A percentile compares a stretch with the other conserved stretches of the same genome.
Conservation (phyloP, 2,888 invertebrate genomes). For the Ectemnius lituratus region DNA sequence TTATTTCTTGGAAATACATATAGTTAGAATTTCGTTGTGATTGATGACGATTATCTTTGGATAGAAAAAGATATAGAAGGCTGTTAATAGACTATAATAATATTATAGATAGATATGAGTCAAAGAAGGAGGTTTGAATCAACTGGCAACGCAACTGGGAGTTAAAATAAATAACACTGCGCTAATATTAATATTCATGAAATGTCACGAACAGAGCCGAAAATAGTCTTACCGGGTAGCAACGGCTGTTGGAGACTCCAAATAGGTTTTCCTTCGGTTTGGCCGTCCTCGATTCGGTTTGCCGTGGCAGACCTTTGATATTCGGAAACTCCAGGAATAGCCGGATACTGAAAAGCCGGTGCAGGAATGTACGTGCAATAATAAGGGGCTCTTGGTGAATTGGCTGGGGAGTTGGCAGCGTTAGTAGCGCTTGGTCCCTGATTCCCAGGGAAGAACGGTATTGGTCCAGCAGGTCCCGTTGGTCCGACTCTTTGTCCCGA, state of each 20-base stretch:
- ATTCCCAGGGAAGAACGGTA: slow-evolving; percentile 25
- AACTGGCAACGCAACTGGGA: no score
- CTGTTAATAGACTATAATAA: no score
- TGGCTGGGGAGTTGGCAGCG: not conserved
- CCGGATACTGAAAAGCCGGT: slow-evolving; percentile 62
- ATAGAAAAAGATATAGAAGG: no score
- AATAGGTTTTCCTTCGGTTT: not conserved
- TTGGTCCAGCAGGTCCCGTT: slow-evolving; percentile 36
- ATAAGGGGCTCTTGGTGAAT: slow-evolving; percentile 34
- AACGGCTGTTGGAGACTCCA: not conserved
- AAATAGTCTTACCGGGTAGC: not conserved
- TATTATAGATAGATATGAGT: no score
- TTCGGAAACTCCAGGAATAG: slow-evolving; percentile 56
- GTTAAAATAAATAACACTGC: no score
- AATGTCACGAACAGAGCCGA: no score
- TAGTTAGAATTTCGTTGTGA: no score
- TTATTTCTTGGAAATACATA: no score
- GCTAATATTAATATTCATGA: no score
- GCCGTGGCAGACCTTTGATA: slow-evolving; percentile 46
- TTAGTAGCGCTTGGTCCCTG: not conserved
- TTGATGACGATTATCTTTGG: no score
- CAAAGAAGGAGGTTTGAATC: no score
- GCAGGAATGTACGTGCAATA: slow-evolving; percentile 67
- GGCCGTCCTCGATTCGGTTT: not conserved
- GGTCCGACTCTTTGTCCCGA: slow-evolving; percentile 33